These are phyloP conservation scores for Cephus rjabovi DNA, from an alignment of 2,888 invertebrate species.

Conservation along the genomic window DNA sequence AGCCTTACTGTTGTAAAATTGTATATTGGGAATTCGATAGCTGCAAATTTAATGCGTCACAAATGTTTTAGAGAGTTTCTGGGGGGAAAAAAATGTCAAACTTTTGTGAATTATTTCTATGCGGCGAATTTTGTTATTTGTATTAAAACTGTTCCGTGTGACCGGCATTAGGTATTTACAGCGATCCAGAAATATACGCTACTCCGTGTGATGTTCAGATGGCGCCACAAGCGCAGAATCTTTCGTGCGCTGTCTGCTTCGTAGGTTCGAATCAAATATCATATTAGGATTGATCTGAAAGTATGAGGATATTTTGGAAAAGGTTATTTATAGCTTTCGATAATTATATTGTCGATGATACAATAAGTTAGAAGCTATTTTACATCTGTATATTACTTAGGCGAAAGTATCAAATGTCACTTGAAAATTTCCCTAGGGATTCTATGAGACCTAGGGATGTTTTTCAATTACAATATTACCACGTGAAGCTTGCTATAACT, in stretches of 20 bases:
- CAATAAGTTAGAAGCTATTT: too few species aligned
- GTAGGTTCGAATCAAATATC: background rate
- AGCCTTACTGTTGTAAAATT: too few species aligned
- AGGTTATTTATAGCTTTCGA: background rate
- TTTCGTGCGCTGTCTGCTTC: background rate
- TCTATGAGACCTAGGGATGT: too few species aligned
- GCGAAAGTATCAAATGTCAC: background rate
- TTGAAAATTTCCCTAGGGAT: background rate
- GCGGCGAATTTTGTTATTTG: background rate
- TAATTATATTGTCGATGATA: background rate
- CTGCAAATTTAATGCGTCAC: too few species aligned
- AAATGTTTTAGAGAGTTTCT: too few species aligned
- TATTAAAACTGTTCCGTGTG: background rate
- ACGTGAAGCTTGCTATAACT: background rate
- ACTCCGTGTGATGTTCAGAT: background rate
- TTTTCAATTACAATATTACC: background rate
- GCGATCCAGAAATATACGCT: background rate
- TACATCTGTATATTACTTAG: too few species aligned
- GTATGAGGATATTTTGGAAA: background rate
- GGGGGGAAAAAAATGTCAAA: too few species aligned
- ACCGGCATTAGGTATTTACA: background rate
- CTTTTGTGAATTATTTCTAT: background rate
- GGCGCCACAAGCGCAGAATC: background rate
- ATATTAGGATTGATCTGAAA: background rate
- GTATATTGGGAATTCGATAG: too few species aligned